These are phyloP conservation scores for Conomelus anceps DNA, from an alignment of 2,888 invertebrate species.

Conservation along the genomic window DNA sequence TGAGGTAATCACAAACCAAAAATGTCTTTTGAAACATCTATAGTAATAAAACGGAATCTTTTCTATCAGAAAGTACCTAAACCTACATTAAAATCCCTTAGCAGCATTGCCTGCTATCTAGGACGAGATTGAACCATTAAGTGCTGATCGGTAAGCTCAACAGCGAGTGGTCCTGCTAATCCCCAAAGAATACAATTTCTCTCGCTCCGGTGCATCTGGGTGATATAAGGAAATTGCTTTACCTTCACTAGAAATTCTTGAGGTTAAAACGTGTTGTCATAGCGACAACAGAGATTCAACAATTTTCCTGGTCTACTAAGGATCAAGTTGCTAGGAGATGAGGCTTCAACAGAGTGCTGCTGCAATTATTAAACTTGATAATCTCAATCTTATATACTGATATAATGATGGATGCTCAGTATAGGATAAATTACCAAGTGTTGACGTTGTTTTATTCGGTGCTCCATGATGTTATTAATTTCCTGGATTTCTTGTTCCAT, in stretches of 20 bases:
- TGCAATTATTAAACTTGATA: background rate
- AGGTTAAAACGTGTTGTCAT: background rate
- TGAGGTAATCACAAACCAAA: too few species aligned
- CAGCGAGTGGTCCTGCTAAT: background rate
- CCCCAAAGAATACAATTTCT: background rate
- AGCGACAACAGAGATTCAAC: background rate
- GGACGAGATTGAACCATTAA: too few species aligned
- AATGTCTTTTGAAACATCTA: too few species aligned
- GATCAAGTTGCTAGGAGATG: background rate
- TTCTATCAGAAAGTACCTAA: too few species aligned
- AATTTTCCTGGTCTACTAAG: background rate
- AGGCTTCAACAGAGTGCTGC: background rate
- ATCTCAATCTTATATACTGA: background rate
- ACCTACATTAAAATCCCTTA: too few species aligned
- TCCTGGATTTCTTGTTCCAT: too few species aligned
- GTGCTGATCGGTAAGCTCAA: background rate
- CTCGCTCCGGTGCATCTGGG: background rate
- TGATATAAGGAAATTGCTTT: background rate
- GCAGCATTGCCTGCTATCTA: too few species aligned
- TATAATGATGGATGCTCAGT: background rate
- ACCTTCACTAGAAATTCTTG: background rate
- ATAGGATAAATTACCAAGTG: too few species aligned
- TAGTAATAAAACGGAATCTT: too few species aligned
- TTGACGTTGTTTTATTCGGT: too few species aligned
- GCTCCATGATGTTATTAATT: too few species aligned